A percentile compares a stretch with the other conserved stretches of the same genome.
Evolutionary conservation across 1,140 invertebrate genomes (phyloP).

Genomic region (Leptestheria dahalacensis): DNA sequence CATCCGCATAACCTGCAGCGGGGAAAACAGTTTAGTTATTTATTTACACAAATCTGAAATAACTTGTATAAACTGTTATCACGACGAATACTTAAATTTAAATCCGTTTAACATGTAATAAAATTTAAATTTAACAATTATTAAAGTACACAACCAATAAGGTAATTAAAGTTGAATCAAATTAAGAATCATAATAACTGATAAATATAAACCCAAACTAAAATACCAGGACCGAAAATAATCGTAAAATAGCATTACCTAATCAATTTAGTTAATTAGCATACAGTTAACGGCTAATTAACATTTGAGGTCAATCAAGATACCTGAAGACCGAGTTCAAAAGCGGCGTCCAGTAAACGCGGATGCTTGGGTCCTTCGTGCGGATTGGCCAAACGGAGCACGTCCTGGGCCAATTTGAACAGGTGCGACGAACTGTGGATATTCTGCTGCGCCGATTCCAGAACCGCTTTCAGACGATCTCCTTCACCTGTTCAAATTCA

Average conservation of each 20-base stretch:
- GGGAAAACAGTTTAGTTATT: not conserved
- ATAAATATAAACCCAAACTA: too few species aligned
- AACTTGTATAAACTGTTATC: too few species aligned
- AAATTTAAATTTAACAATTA: too few species aligned
- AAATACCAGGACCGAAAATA: too few species aligned
- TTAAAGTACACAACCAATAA: too few species aligned
- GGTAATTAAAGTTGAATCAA: too few species aligned
- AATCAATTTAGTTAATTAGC: too few species aligned
- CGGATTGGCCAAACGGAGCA: constrained; percentile 48
- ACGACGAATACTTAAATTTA: too few species aligned
- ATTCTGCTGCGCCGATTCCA: constrained; percentile 58
- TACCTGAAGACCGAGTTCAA: constrained; percentile 19
- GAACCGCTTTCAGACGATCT: constrained; percentile 46
- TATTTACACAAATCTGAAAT: not conserved
- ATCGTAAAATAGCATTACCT: too few species aligned
- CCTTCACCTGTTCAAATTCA: constrained; percentile 54
- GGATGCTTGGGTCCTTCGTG: not conserved
- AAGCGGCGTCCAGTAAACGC: constrained; percentile 16
- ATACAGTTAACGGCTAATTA: too few species aligned
- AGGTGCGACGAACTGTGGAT: constrained; percentile 70
- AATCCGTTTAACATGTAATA: too few species aligned
- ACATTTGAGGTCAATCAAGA: not conserved
- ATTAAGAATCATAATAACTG: too few species aligned
- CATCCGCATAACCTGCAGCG: constrained; percentile 58
- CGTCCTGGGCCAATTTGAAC: constrained; percentile 67